Evolutionary conservation across 2,888 invertebrate species (phyloP), one percentile per base, ranked within the genome.

Genomic region (Cheilosia soror): DNA sequence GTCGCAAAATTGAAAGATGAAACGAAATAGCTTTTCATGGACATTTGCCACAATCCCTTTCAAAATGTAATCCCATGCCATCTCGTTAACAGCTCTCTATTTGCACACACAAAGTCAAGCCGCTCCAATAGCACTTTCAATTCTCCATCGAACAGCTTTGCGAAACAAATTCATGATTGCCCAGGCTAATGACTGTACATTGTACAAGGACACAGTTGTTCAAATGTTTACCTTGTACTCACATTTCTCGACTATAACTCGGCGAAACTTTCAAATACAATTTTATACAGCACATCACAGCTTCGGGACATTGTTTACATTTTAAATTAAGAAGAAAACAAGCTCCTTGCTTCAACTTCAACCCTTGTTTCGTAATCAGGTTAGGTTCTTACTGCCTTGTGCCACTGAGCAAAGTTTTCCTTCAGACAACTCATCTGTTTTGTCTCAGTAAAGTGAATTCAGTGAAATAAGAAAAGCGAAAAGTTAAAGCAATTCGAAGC

Each of bases 261-360:
- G 49, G 68, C 63, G 20, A 63, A 69, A 44, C 69, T 63, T 69
- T 7, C 49, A 47, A 76, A 71, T 65, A 73, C 47, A 62, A 51
- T 72, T 79, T 51, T n/a, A 20, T n/a, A 58, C 49, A 63, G 69
- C 37, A 81, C 15, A 49, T 69, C 62, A 79, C 80, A 69, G 42
- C 69, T 37, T 44, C 40, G 29, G 53, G 27, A 72, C 55, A 62
- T 42, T 78, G 82, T 78, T 78, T 77, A 83, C 55, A 72, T 78
- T 77, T 78, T 57, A 77, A 66, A 72, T 77, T 72, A 72, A 25
- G 44, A 25, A 66, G 27, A 58, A 51, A 63, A 60, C 33, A 66
- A 49, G 13, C 27, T 27, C 2, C 5, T 27, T 5, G 3, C 5
- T 5, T 29, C 27, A 27, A 27, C 27, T 4, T 25, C 11, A 33